Percentiles rank a stretch among this genome's conserved stretches.
Evolutionary conservation across 2,797 vertebrate genomes (phyloP).

Genomic region (Aplochiton taeniatus): DNA sequence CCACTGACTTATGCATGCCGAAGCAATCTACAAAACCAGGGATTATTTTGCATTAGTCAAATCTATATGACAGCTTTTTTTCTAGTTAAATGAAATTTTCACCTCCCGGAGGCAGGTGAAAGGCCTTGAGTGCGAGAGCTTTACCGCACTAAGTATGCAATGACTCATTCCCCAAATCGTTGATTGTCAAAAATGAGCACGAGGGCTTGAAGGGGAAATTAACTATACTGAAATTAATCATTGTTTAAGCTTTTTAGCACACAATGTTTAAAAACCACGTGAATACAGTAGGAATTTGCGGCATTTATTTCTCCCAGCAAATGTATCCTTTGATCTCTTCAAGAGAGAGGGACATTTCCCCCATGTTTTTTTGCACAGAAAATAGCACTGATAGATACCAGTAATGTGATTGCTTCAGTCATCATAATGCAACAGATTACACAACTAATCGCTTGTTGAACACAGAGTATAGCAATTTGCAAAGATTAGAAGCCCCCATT

Average conservation of each 20-base stretch:
- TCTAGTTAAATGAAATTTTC: constrained; percentile 32
- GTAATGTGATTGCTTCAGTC: constrained; percentile 75
- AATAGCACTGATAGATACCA: constrained; percentile 40
- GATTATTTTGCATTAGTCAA: constrained; percentile 41
- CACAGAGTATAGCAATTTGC: constrained; percentile 59
- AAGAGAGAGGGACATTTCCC: constrained; percentile 36
- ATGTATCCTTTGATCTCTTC: constrained; percentile 59
- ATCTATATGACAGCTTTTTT: constrained; percentile 41
- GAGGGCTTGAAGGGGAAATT: constrained; percentile 40
- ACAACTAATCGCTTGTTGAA: constrained; percentile 64
- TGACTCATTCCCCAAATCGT: constrained; percentile 57
- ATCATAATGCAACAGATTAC: constrained; percentile 72
- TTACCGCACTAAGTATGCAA: constrained; percentile 43
- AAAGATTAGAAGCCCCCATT: constrained; percentile 61
- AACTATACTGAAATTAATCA: constrained; percentile 62
- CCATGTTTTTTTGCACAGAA: constrained; percentile 32
- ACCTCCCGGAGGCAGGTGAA: constrained; percentile 42
- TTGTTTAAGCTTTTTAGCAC: constrained; percentile 56
- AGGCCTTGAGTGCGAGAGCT: constrained; percentile 42
- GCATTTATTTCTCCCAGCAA: constrained; percentile 36
- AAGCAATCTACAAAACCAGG: constrained; percentile 8
- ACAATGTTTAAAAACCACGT: constrained; percentile 48
- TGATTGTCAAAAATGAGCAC: constrained; percentile 55
- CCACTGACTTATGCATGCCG: constrained; percentile 8
- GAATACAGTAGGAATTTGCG: constrained; percentile 46